Base-by-base conservation (phyloP, 2,797 vertebrate genomes). In the Pelobates cultripes region DNA sequence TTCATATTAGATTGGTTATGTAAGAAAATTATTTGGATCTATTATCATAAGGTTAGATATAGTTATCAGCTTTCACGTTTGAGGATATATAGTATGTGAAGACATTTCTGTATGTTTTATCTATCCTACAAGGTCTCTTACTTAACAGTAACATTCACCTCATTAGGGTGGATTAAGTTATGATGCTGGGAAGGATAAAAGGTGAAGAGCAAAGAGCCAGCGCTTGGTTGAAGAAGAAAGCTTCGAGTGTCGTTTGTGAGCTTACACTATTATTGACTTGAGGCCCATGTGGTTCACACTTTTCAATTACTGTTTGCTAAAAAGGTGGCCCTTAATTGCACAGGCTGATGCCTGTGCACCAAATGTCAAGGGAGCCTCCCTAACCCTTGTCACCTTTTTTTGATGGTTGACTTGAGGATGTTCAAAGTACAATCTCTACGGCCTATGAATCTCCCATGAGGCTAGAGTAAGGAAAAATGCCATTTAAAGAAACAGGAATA, bases 81-180 rank as follows among this genome's bases (percentile, higher is more conserved):
- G 61, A 8, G 60, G 3, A 12, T 53, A 43, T 12, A 15, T 13
- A 4, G 55, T 14, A 28, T 60, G 43, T 40, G 41, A 14, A 64
- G 40, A 51, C 42, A 70, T 77, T 87, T 87, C 75, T 78, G 41
- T 88, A 85, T 86, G 8, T 85, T 86, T 88, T 75, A 78, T 84
- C 82, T 87, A 85, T 82, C 87, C 87, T 80, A 82, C 80, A 81
- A 89, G 86, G 84, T 85, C 87, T 76, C 68, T 87, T 57, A 84
- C 92, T 90, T 92, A 92, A 91, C 91, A 89, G 87, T 73, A 71
- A 78, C 77, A 85, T 85, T 90, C 88, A 87, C 90, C 94, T 95
- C 93, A 94, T 96, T 95, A 95, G 92, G 91, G 89, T 90, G 94
- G 94, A 95, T 96, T 96, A 95, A 92, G 91, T 88, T 87, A 45